Evolutionary conservation across 2,888 invertebrate species (phyloP).

Genomic region (Orchesella flavescens): DNA sequence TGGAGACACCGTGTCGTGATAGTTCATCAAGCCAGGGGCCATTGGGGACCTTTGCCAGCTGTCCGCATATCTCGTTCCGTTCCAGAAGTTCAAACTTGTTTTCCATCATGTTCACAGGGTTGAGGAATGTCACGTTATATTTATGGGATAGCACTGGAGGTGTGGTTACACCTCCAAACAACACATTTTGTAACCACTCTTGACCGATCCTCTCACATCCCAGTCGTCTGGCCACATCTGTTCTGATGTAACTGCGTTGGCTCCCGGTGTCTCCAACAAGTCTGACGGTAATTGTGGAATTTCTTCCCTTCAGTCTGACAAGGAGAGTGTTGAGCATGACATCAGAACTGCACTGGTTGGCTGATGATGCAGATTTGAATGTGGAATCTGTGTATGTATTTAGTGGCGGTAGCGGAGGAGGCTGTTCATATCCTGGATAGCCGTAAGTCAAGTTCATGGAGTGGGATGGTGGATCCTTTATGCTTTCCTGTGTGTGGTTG

Average conservation of each 20-base stretch:
- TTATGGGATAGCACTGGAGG: neutral
- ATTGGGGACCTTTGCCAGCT: neutral
- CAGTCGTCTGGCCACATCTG: neutral
- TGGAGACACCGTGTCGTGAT: neutral
- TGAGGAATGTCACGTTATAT: neutral
- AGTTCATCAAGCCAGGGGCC: constrained; percentile 6
- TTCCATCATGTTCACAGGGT: neutral
- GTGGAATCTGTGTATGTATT: no score
- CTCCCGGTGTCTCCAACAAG: constrained; percentile 10
- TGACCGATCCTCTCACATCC: neutral
- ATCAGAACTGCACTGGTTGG: neutral
- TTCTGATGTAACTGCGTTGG: constrained; percentile 4
- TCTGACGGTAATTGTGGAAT: neutral
- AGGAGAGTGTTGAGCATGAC: neutral
- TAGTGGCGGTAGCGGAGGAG: neutral
- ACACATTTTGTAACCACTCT: neutral
- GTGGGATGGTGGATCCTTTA: neutral
- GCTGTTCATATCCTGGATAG: neutral
- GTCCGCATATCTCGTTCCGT: neutral
- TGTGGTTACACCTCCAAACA: neutral
- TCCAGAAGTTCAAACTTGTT: neutral
- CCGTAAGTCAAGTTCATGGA: neutral
- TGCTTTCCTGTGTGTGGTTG: neutral
- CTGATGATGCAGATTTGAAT: neutral
- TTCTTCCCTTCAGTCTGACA: neutral